Conservation (phyloP, 2,113 vertebrate genomes). For the Ranitomeya variabilis region DNA sequence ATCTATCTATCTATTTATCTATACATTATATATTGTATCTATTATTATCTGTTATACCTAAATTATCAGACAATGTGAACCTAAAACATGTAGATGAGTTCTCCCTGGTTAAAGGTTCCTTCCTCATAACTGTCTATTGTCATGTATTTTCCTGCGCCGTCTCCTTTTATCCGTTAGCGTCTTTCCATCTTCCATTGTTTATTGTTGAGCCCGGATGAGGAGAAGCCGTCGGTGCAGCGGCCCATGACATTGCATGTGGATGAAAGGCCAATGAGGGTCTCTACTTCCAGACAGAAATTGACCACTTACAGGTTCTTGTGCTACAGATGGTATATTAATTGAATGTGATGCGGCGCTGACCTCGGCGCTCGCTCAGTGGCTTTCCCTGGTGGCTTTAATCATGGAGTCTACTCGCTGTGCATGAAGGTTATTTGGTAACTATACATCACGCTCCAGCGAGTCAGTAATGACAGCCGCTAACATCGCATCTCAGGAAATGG, state of each 20-base stretch:
- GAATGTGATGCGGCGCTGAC: background rate
- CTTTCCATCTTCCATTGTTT: background rate
- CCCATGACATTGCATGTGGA: constrained; percentile 15
- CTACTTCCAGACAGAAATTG: background rate
- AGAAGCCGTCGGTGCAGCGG: background rate
- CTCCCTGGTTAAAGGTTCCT: background rate
- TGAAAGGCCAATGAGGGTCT: constrained; percentile 12
- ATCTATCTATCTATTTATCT: background rate
- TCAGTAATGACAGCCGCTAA: background rate
- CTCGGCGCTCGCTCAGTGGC: background rate
- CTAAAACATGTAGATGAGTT: too few species aligned
- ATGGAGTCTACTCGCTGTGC: constrained; percentile 16
- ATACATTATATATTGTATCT: background rate
- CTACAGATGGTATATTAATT: constrained; percentile 1
- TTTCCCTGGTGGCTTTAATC: constrained; percentile 20
- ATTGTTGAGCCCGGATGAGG: background rate
- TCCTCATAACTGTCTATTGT: background rate
- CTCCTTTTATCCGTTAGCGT: background rate
- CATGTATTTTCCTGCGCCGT: background rate
- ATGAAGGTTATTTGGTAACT: constrained; percentile 17
- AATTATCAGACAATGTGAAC: too few species aligned
- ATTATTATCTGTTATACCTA: too few species aligned
- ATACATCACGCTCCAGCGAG: background rate
- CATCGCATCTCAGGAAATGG: background rate
- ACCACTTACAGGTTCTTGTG: constrained; percentile 12